Percentiles rank a stretch among this genome's conserved stretches.
phyloP scores from a whole-genome alignment of 2,888 invertebrate species.

The Mayetiola destructor region DNA sequence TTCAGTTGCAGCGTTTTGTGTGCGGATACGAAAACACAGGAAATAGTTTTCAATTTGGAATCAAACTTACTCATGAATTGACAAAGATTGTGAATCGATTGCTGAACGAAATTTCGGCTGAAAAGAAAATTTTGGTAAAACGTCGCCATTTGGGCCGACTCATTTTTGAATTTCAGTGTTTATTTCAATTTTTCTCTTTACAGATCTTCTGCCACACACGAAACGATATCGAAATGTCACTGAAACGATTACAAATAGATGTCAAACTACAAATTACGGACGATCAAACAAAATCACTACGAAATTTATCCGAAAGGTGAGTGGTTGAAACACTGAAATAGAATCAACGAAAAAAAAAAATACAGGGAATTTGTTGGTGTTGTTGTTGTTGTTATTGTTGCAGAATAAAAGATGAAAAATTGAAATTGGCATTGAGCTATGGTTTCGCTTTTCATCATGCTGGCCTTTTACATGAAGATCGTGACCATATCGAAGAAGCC shows the following conservation, averaged over 20 bases:
- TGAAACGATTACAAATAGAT: background rate
- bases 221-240: constrained; percentile 44
- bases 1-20: constrained; percentile 55
- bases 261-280: background rate
- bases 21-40: constrained; percentile 49
- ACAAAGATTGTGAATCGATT: constrained; percentile 51
- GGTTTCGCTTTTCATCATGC: constrained; percentile 72
- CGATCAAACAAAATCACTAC: background rate
- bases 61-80: constrained; percentile 60
- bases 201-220: constrained; percentile 68
- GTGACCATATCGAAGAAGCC: constrained; percentile 47
- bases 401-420: constrained; percentile 35
- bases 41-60: constrained; percentile 56
- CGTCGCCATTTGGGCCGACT: background rate
- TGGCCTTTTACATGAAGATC: constrained; percentile 50
- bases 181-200: constrained; percentile 18
- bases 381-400: constrained; percentile 5
- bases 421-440: constrained; percentile 24
- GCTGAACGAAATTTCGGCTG: constrained; percentile 32
- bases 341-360: background rate
- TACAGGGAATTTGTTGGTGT: too few relatives aligned
- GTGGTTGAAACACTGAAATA: background rate
- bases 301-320: background rate
- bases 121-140: constrained; percentile 56
- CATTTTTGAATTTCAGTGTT: constrained; percentile 13